A percentile compares a stretch with the other conserved stretches of the same genome.
Conservation (phyloP, 1,140 invertebrate genomes). For the Drosophila teissieri region DNA sequence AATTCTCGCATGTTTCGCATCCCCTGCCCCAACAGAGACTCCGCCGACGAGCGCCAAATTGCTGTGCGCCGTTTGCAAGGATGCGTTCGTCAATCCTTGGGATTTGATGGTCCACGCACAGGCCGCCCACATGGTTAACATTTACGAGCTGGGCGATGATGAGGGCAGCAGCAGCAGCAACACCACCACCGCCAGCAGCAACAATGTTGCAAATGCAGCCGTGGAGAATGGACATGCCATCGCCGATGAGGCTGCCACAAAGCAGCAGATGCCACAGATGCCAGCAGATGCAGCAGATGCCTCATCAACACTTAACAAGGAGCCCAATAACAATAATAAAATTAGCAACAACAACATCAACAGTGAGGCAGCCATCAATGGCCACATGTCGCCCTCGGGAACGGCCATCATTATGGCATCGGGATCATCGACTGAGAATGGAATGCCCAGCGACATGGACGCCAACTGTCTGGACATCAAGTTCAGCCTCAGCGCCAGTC, state of each 20-base stretch:
- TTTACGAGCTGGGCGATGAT: conserved; percentile 89
- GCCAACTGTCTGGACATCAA: conserved; percentile 75
- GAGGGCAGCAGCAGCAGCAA: conserved; percentile 54
- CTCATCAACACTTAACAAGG: conserved; percentile 74
- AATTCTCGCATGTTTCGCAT: conserved; percentile 69
- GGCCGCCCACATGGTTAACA: conserved; percentile 92
- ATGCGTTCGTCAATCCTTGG: conserved; percentile 91
- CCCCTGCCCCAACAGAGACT: conserved; percentile 43
- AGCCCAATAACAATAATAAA: conserved; percentile 80
- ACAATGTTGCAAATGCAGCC: conserved; percentile 36
- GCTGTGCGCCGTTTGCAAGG: conserved; percentile 91
- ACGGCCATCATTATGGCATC: conserved; percentile 22
- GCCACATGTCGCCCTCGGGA: conserved; percentile 63
- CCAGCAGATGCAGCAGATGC: conserved; percentile 49
- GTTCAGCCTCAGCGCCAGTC: conserved; percentile 72
- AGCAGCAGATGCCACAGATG: conserved; percentile 66
- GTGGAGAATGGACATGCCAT: conserved; percentile 52
- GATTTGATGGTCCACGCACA: conserved; percentile 93
- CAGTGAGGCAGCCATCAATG: conserved; percentile 38
- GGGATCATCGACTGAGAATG: conserved; percentile 41
- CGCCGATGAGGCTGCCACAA: conserved; percentile 55
- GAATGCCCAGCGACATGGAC: conserved; percentile 64
- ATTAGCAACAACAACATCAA: conserved; percentile 70
- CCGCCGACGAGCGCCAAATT: conserved; percentile 86
- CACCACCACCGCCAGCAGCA: background rate